A percentile compares a stretch with the other conserved stretches of the same genome.
phyloP scores from a whole-genome alignment of 2,113 vertebrate genomes.

The Pseudopipra pipra region DNA sequence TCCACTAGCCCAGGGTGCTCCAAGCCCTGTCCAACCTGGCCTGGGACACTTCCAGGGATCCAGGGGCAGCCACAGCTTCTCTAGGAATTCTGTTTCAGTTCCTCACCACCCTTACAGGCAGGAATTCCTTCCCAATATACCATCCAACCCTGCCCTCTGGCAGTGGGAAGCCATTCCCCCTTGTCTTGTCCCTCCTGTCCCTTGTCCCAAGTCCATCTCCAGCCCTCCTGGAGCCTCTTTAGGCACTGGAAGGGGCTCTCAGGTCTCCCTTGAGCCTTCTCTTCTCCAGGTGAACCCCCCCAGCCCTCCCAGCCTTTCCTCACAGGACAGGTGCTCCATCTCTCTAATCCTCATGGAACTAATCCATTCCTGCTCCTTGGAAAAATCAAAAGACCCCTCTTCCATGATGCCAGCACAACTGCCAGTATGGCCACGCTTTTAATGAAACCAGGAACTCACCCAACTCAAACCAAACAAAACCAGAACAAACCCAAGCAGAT shows the following conservation, averaged over 20 bases:
- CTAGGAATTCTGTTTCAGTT: accelerated
- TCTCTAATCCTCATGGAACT: not conserved
- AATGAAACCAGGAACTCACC: not conserved
- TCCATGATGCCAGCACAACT: not conserved
- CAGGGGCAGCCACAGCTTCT: not conserved
- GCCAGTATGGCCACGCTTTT: accelerated
- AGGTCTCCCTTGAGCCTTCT: not conserved
- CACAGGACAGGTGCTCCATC: not conserved
- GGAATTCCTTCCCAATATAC: accelerated
- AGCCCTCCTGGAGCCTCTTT: not conserved
- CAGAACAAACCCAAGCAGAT: not conserved
- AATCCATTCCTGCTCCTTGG: not conserved
- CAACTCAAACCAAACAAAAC: not conserved
- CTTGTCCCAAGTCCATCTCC: not conserved
- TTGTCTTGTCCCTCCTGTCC: not conserved
- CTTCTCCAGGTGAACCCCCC: not conserved
- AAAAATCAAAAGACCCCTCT: not conserved
- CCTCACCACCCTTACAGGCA: accelerated
- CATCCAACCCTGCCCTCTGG: accelerated
- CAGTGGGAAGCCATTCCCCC: not conserved
- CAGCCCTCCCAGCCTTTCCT: not conserved
- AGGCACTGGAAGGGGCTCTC: accelerated
- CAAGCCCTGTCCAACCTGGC: accelerated
- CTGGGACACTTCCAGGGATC: not conserved
- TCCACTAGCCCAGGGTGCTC: not conserved